Conservation (phyloP, 2,113 vertebrate species). For the Platysternon megacephalum region DNA sequence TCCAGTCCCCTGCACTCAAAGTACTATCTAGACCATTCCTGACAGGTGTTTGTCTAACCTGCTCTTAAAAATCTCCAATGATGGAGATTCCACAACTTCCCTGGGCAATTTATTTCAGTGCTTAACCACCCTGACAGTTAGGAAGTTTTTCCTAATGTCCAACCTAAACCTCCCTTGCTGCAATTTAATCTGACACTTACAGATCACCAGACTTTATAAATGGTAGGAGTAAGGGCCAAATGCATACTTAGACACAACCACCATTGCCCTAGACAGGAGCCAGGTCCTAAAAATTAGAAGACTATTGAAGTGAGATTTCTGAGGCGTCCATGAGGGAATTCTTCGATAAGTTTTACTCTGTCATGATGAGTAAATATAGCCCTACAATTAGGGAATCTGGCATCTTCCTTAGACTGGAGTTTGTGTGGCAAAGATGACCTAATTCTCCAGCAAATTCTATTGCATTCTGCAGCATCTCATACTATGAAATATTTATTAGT, state of each 20-base stretch:
- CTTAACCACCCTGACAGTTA: too few species aligned
- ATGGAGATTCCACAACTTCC: too few species aligned
- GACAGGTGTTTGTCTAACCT: too few species aligned
- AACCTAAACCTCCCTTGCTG: too few species aligned
- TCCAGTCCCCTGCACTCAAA: too few species aligned
- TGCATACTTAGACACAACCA: neutral
- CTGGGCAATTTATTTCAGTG: too few species aligned
- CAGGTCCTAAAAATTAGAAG: neutral
- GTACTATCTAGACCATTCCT: too few species aligned
- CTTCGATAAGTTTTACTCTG: neutral
- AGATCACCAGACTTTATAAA: neutral
- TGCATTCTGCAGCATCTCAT: neutral
- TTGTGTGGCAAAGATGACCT: neutral
- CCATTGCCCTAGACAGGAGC: fast-evolving
- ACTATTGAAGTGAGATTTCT: neutral
- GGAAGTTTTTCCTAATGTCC: too few species aligned
- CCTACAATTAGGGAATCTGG: neutral
- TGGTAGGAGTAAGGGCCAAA: neutral
- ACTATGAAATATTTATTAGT: neutral
- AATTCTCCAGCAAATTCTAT: neutral
- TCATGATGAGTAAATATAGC: neutral
- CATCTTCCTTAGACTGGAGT: neutral
- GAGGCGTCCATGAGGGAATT: neutral
- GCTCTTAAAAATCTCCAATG: too few species aligned
- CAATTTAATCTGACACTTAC: neutral